Base-by-base conservation (phyloP, 1,140 invertebrate genomes). In the Heliconius eleuchia region DNA sequence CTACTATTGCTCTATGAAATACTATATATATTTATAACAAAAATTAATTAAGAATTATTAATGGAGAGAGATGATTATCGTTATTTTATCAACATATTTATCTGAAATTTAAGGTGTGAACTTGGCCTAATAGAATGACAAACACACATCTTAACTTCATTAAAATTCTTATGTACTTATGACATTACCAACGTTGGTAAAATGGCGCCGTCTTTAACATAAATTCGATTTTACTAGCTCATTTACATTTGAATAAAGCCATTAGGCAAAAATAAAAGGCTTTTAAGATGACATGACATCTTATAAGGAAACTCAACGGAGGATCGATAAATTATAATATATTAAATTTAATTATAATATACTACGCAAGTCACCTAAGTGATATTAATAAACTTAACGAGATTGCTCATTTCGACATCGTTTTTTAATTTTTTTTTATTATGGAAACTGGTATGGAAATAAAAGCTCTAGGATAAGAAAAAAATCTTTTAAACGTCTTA, bases 201-300 rank as follows among this genome's bases (percentile, higher is more conserved):
- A 78, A 80, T 79, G 86, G 84, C 83, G 84, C 84, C 83, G 76
- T 70, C 79, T 83, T 83, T 77, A 82, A 79, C 76, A 83, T 88
- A 85, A 86, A 87, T 84, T 78, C 50, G 81, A 79, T 89, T 85
- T 85, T 83, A 77, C 76, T 84, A 75, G 74, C 71, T 77, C 73
- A 89, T 87, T 90, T 89, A 85, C 84, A 88, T 88, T 83, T 71
- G 80, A 83, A 90, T 88, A 83, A 82, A 89, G 84, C 78, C 82
- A 88, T 89, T 86, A 88, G 87, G 79, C 76, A 80, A 73, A 81
- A 87, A 87, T 88, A 88, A 88, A 88, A 86, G 2, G 27, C 39
- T 74, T 78, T 42, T 70, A 78, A 71, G 39, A 70, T 74, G 23
- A 66, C 16, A 66, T n/a, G 18, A 34, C 3, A 39, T 71, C 37